Base-by-base conservation (phyloP, 2,888 invertebrate genomes). In the Pollenia amentaria region DNA sequence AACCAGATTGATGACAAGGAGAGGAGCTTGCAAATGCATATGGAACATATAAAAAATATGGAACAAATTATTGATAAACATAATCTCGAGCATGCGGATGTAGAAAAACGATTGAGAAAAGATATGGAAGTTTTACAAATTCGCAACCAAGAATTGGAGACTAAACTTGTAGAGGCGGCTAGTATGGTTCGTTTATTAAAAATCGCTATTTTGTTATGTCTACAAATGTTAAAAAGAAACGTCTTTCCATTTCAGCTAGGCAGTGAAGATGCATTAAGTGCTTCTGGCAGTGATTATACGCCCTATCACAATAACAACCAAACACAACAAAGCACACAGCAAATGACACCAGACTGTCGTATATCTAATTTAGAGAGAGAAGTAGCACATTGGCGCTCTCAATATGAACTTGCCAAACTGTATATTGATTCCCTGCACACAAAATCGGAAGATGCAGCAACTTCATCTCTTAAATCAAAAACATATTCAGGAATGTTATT, bases 1-100 rank as follows among this genome's bases (percentile, higher is more conserved):
- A 16, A 70, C 18, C 93, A 97, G 96, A 95, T 97, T 92, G 95
- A 96, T 89, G 97, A 97, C 91, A 97, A 95, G 92, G 95, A 96
- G 85, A 95, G 95, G 82, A 97, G 97, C 93, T 94, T 97, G 83
- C 95, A 95, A 86, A 95, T 95, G 89, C 94, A 96, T 81, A 95
- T 94, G 87, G 95, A 96, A 21, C 95, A 95, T 80, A 93, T 97
- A 88, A 95, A 95, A 65, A 95, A 95, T 89, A 94, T 97, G 85
- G 96, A 97, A 91, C 95, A 94, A 88, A 95, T 95, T 90, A 91
- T 97, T 62, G 94, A 94, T 64, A 95, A 95, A 88, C 94, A 94
- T 87, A 90, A 90, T 91, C 3, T 89, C 91, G 89, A 95, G 93
- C 90, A 94, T 92, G 89, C 91, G 89, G 73, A 95, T 91, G 88